phyloP scores from a whole-genome alignment of 2,113 vertebrate genomes.

The Pedionomus torquatus region DNA sequence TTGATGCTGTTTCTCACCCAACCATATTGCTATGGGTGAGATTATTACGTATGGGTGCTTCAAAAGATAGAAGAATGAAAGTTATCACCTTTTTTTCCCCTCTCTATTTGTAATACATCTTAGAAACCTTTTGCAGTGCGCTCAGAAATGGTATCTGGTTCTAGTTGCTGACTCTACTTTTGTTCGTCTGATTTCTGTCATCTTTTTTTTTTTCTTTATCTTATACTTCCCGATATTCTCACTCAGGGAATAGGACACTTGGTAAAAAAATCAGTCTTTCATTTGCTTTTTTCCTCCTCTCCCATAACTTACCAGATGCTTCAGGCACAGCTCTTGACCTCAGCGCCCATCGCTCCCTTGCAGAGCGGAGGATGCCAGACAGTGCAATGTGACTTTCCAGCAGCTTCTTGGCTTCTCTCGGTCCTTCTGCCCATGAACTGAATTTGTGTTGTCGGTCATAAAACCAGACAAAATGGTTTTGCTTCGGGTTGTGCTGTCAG shows the following conservation, averaged over 20 bases:
- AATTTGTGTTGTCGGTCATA: neutral
- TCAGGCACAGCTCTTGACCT: neutral
- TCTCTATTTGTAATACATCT: neutral
- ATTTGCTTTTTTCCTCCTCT: neutral
- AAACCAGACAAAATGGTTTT: neutral
- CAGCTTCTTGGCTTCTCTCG: neutral
- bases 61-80: neutral
- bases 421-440: neutral
- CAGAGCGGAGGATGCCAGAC: neutral
- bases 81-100: neutral
- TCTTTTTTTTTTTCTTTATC: neutral
- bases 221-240: neutral
- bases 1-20: neutral
- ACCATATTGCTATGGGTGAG: too few relatives aligned
- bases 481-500: neutral
- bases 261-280: neutral
- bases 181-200: neutral
- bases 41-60: fast-evolving
- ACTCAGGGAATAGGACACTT: too few relatives aligned
- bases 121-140: neutral
- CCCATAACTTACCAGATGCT: neutral
- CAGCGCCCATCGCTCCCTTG: neutral
- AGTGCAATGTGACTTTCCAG: neutral
- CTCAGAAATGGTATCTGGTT: neutral
- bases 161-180: neutral